Evolutionary conservation across 2,113 vertebrate species (phyloP), one percentile per base, ranked within the genome.

Genomic region (Megaceryle torquata): DNA sequence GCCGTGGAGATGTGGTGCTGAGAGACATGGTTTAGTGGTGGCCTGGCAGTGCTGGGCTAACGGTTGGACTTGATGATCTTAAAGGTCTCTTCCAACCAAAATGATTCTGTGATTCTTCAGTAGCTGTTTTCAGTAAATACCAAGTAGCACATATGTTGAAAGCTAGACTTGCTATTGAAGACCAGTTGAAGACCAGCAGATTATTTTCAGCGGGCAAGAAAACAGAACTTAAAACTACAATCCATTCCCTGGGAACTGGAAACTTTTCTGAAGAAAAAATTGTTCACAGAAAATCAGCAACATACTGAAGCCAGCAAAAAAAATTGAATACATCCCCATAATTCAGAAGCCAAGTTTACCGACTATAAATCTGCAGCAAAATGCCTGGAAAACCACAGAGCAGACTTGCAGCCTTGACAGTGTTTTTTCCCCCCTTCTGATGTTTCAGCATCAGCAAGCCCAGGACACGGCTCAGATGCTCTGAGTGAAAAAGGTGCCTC

Each of bases 311-410:
- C 85, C 90, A 95, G 67, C 19, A 91, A 91, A 94, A 37, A 94
- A 94, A 95, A 93, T 64, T 88, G 57, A 94, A 94, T 86, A 90
- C 92, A 93, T 95, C 92, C 92, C 83, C 63, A 14, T 78, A 88
- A 90, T 60, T 81, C 61, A 43, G 56, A 96, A 93, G 92, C 82
- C 88, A 94, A 88, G 50, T 68, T 93, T 86, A 78, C 88, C 0
- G 0, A 90, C 37, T 46, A 88, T 88, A 95, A 92, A 96, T 94
- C 64, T 79, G 17, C 64, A 93, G 43, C 33, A 72, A 93, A 93
- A 83, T 67, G 88, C 88, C 64, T 93, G 80, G 60, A 94, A 96
- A 96, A 90, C 41, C 83, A 88, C 60, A 88, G 7, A 90, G 80
- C 28, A 93, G 61, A 82, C 44, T 95, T 89, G 71, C 48, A 87